phyloP scores from a whole-genome alignment of 2,797 vertebrate genomes.

The Gila robusta region DNA sequence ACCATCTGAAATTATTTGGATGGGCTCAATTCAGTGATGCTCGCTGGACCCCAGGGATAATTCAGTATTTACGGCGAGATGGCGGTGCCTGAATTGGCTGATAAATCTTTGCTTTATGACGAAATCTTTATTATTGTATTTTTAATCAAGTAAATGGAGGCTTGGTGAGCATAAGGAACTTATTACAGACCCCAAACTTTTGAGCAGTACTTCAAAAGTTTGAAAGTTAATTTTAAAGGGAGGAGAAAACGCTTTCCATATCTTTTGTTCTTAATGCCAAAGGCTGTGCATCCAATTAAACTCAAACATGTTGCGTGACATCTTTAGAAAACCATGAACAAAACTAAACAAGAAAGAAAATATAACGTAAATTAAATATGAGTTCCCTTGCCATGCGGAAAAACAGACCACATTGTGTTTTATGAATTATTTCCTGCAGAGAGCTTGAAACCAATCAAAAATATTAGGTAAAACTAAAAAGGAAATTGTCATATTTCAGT shows the following conservation, averaged over 20 bases:
- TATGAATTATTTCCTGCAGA: background rate
- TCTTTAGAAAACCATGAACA: background rate
- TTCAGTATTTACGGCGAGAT: slow-evolving; percentile 71
- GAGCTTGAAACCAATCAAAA: background rate
- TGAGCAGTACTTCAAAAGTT: background rate
- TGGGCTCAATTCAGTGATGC: slow-evolving; percentile 64
- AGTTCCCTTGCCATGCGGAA: background rate
- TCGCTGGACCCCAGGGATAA: slow-evolving; percentile 59
- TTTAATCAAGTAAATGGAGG: background rate
- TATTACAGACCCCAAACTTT: background rate
- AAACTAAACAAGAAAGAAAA: background rate
- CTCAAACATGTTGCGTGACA: background rate
- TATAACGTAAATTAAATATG: background rate
- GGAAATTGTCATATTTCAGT: background rate
- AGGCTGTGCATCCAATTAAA: slow-evolving; percentile 7
- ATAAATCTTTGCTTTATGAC: slow-evolving; percentile 78
- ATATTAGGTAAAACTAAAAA: background rate
- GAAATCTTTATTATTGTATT: slow-evolving; percentile 2
- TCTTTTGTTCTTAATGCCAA: background rate
- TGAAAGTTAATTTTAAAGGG: background rate
- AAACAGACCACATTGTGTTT: background rate
- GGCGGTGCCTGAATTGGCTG: slow-evolving; percentile 72
- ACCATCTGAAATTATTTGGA: slow-evolving; percentile 57
- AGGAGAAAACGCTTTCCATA: background rate
- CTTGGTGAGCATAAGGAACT: background rate